These are phyloP conservation scores for Nomada hirtipes DNA, from an alignment of 2,888 invertebrate species.

Conservation along the genomic window DNA sequence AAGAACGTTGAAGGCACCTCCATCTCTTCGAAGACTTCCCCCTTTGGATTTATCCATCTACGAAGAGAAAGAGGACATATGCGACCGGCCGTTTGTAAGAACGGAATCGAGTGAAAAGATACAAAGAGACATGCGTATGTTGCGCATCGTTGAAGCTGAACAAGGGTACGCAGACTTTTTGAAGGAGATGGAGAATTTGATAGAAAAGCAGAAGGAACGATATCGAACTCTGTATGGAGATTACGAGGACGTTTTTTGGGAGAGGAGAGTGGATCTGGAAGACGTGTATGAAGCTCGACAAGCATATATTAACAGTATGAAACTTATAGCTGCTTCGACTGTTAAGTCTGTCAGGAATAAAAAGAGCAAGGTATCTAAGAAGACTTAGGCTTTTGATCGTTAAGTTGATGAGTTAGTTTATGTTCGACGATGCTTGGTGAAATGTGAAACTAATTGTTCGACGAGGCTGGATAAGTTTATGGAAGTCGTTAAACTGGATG, in stretches of 20 bases:
- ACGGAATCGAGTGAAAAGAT: conserved; percentile 28
- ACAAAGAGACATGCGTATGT: not conserved
- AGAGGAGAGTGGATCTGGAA: conserved; percentile 31
- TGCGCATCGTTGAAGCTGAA: conserved; percentile 26
- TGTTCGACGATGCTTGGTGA: not conserved
- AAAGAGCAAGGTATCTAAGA: conserved; percentile 21
- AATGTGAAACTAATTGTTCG: no score
- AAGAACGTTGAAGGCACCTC: conserved; percentile 41
- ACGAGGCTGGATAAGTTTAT: no score
- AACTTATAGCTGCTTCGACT: not conserved
- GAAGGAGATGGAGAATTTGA: conserved; percentile 23
- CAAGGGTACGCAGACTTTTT: conserved; percentile 33
- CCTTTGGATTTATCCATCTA: conserved; percentile 49
- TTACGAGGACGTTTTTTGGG: conserved; percentile 16
- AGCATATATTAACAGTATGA: conserved; percentile 18
- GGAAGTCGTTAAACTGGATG: no score
- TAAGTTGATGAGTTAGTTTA: not conserved
- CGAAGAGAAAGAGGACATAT: conserved; percentile 24
- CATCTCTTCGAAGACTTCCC: conserved; percentile 32
- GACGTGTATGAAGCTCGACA: conserved; percentile 36
- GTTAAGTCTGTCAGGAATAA: conserved; percentile 1
- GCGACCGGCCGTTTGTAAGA: conserved; percentile 16
- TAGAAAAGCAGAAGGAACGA: conserved; percentile 2
- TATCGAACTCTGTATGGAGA: conserved; percentile 23
- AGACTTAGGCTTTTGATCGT: not conserved